A percentile compares a stretch with the other conserved stretches of the same genome.
Evolutionary conservation across 2,888 invertebrate species (phyloP).

Genomic region (Chrysolina americana): DNA sequence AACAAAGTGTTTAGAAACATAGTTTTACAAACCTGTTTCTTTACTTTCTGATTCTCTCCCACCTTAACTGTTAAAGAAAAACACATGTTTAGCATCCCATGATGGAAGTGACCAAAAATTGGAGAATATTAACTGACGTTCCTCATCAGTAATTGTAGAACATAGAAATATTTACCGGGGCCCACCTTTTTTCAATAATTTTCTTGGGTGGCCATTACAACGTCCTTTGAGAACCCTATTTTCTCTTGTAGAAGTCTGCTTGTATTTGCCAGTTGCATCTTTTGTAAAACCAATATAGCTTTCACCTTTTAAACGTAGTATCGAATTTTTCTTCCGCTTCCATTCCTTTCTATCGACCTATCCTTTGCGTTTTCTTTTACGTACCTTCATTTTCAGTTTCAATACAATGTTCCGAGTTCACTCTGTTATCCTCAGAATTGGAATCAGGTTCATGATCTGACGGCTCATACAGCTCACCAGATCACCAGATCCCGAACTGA

Average conservation of each 20-base stretch:
- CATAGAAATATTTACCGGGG: background rate
- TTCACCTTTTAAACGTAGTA: background rate
- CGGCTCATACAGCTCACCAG: background rate
- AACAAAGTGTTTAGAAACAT: constrained; percentile 6
- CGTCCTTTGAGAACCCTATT: background rate
- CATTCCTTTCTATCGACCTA: background rate
- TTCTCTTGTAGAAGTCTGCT: constrained; percentile 12
- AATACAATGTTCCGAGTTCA: background rate
- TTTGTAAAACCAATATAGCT: background rate
- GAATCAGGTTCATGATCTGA: background rate
- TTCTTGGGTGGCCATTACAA: constrained; percentile 9
- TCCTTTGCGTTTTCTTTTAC: background rate
- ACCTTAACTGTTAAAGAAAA: constrained; percentile 7
- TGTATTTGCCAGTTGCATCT: background rate
- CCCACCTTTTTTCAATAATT: constrained; percentile 9
- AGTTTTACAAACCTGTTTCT: constrained; percentile 10
- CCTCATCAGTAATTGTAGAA: constrained; percentile 4
- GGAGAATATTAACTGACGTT: constrained; percentile 8
- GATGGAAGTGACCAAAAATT: background rate
- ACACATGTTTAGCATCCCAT: background rate
- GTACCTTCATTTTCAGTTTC: background rate
- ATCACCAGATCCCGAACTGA: background rate
- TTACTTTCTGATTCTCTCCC: constrained; percentile 7
- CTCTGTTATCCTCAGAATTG: background rate
- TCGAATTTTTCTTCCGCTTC: background rate